Conservation (phyloP, 1,140 invertebrate genomes). For the Macrobrachium nipponense region DNA sequence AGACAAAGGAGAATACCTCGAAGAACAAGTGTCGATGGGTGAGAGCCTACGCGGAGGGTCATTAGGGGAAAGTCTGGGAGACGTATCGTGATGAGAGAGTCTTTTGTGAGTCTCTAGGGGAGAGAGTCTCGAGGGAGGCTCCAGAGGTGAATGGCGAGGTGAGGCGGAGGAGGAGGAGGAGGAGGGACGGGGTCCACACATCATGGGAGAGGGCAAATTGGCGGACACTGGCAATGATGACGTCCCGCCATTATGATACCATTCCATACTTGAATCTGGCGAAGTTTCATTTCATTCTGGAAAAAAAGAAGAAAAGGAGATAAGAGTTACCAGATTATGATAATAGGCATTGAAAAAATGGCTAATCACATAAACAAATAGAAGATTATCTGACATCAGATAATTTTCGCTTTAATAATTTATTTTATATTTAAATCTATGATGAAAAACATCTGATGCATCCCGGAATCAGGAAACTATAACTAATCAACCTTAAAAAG, state of each 20-base stretch:
- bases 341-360: neutral
- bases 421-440: too few species aligned
- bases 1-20: too few species aligned
- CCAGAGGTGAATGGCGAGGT: conserved; percentile 11
- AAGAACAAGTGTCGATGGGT: too few species aligned
- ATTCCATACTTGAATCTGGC: conserved; percentile 44
- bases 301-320: conserved; percentile 34
- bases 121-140: conserved; percentile 19
- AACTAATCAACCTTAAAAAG: too few species aligned
- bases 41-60: neutral
- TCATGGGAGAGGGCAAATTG: conserved; percentile 23
- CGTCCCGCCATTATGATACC: conserved; percentile 45
- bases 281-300: conserved; percentile 51
- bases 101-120: conserved; percentile 14
- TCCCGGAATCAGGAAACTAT: too few species aligned
- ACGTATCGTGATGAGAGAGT: neutral
- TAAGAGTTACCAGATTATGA: conserved; percentile 21
- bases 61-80: neutral
- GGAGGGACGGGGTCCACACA: conserved; percentile 31
- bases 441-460: too few species aligned
- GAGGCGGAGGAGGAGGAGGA: neutral
- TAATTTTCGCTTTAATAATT: too few species aligned
- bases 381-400: neutral
- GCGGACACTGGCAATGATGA: conserved; percentile 44
- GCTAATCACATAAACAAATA: neutral